A percentile compares a stretch with the other conserved stretches of the same genome.
phyloP scores from a whole-genome alignment of 2,888 invertebrate species.

The Macroteleia sp. region DNA sequence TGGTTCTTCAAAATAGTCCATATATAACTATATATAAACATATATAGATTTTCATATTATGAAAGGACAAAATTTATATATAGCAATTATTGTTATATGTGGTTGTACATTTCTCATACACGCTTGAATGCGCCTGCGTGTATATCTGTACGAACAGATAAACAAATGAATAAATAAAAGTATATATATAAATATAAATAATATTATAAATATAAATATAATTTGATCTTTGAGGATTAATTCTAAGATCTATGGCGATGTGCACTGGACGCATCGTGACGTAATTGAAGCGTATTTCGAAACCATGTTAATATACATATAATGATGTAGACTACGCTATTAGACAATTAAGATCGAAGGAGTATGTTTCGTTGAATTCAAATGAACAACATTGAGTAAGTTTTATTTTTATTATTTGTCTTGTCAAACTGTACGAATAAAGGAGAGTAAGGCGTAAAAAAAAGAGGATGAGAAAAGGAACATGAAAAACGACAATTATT shows the following conservation, averaged over 20 bases:
- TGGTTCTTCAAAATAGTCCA: neutral
- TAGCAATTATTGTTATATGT: conserved; percentile 25
- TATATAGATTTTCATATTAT: conserved; percentile 22
- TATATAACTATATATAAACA: conserved; percentile 30
- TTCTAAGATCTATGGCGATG: conserved; percentile 36
- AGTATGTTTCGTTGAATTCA: conserved; percentile 69
- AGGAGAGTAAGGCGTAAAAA: neutral
- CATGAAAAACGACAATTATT: conserved; percentile 23
- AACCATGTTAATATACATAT: conserved; percentile 62
- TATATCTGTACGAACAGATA: conserved; percentile 33
- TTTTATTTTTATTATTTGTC: too few relatives aligned
- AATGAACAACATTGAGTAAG: conserved; percentile 67
- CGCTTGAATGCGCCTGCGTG: conserved; percentile 28
- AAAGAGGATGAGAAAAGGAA: neutral
- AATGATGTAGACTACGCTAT: conserved; percentile 58
- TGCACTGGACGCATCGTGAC: conserved; percentile 27
- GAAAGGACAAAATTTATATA: conserved; percentile 6
- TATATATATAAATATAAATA: conserved; percentile 29
- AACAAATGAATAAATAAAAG: conserved; percentile 29
- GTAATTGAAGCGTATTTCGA: conserved; percentile 52
- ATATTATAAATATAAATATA: conserved; percentile 59
- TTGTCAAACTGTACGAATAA: conserved; percentile 13
- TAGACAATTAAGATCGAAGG: conserved; percentile 47
- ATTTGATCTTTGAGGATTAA: conserved; percentile 72
- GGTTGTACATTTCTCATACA: conserved; percentile 22